phyloP scores from a whole-genome alignment of 2,797 vertebrate species.

The Amphiprion clarkii region DNA sequence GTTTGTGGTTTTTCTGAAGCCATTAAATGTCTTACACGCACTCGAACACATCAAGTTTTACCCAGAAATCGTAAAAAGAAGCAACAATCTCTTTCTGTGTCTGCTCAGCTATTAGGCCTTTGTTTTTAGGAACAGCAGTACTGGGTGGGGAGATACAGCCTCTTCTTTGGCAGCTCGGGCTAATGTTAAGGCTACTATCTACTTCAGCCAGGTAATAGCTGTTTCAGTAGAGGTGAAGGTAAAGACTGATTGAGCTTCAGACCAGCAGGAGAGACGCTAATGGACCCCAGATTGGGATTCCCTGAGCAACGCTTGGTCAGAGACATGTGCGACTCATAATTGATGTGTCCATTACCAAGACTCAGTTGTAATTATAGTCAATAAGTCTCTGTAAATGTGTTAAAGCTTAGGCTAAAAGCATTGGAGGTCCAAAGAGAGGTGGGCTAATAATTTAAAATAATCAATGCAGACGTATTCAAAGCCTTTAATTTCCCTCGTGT shows the following conservation, averaged over 20 bases:
- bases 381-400: slow-evolving; percentile 99
- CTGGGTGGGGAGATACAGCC: slow-evolving; percentile 30
- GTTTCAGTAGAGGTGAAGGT: slow-evolving; percentile 78
- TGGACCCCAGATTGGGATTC: slow-evolving; percentile 98
- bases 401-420: slow-evolving; percentile 99
- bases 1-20: slow-evolving; percentile 2
- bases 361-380: slow-evolving; percentile 99
- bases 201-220: slow-evolving; percentile 79
- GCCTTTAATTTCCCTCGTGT: slow-evolving; percentile 99
- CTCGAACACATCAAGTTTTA: not conserved
- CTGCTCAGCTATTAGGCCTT: slow-evolving; percentile 44
- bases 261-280: slow-evolving; percentile 91
- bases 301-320: slow-evolving; percentile 98
- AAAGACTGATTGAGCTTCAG: slow-evolving; percentile 84
- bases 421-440: slow-evolving; percentile 99
- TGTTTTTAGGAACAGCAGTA: slow-evolving; percentile 43
- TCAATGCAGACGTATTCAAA: slow-evolving; percentile 99
- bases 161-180: slow-evolving; percentile 58
- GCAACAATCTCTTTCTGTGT: slow-evolving; percentile 19
- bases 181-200: slow-evolving; percentile 80
- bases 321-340: slow-evolving; percentile 99
- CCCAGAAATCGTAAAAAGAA: slow-evolving; percentile 17
- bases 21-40: not conserved
- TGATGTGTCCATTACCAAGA: slow-evolving; percentile 99
- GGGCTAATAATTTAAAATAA: slow-evolving; percentile 99